Percentiles rank a stretch among this genome's conserved stretches.
Evolutionary conservation across 2,113 vertebrate genomes (phyloP).

Genomic region (Naja naja): DNA sequence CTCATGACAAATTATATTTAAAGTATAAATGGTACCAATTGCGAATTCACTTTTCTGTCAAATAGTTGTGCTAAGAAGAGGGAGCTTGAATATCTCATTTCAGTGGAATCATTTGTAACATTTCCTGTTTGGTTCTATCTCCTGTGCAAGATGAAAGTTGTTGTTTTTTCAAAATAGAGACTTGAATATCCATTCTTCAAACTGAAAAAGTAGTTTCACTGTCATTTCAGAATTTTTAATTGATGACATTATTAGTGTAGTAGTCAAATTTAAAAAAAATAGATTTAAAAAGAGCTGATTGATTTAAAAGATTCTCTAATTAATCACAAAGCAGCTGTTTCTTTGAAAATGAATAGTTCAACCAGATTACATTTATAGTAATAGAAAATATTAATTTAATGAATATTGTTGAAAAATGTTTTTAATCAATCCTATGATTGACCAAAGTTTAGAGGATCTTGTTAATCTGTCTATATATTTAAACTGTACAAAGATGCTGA

Average conservation of each 20-base stretch:
- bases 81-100: not conserved
- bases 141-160: not conserved
- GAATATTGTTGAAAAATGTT: too few species aligned
- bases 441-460: too few species aligned
- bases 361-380: not conserved
- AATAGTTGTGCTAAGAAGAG: conserved; percentile 32
- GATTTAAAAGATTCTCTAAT: not conserved
- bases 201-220: not conserved
- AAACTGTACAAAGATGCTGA: too few species aligned
- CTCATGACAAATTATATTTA: conserved; percentile 47
- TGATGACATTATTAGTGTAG: not conserved
- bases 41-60: conserved; percentile 46
- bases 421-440: too few species aligned
- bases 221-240: not conserved
- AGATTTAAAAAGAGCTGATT: not conserved
- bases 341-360: not conserved
- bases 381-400: not conserved
- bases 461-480: too few species aligned
- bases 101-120: conserved; percentile 2
- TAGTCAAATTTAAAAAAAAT: not conserved
- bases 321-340: not conserved
- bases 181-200: not conserved
- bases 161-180: not conserved
- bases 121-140: not conserved
- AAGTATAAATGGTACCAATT: conserved; percentile 47